Percentiles rank a stretch among this genome's conserved stretches.
phyloP scores from a whole-genome alignment of 2,888 invertebrate species.

The Plebejus melissa region DNA sequence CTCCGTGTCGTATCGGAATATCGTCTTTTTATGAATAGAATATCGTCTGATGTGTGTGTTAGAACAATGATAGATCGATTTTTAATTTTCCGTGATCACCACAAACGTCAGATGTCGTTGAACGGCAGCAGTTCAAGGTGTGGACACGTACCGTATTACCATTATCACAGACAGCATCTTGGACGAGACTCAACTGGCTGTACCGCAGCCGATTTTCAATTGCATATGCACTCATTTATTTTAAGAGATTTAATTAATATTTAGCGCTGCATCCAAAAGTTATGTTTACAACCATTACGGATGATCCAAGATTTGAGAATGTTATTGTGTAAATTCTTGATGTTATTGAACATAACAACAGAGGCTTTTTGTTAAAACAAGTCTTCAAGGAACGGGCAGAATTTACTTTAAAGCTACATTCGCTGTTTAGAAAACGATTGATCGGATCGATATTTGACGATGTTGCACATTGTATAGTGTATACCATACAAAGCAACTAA shows the following conservation, averaged over 20 bases:
- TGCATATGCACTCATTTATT: constrained; percentile 36
- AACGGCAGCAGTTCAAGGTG: constrained; percentile 50
- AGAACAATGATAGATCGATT: background rate
- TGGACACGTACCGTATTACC: constrained; percentile 61
- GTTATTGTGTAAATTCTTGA: background rate
- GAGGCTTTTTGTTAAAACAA: background rate
- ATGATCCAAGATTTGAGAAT: background rate
- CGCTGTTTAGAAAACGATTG: no score
- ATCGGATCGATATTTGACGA: no score
- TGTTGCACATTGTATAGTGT: no score
- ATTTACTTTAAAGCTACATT: background rate
- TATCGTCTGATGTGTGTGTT: background rate
- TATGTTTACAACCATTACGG: background rate
- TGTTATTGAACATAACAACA: background rate
- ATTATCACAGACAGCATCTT: constrained; percentile 75
- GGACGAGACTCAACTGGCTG: constrained; percentile 67
- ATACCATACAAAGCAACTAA: no score
- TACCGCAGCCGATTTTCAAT: constrained; percentile 63
- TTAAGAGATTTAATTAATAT: constrained; percentile 9
- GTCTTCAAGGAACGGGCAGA: background rate
- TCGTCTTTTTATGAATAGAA: no score
- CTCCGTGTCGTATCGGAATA: no score
- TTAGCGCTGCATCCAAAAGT: constrained; percentile 1
- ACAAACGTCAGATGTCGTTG: constrained; percentile 58
- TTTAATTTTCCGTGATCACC: constrained; percentile 41